A percentile compares a stretch with the other conserved stretches of the same genome.
phyloP scores from a whole-genome alignment of 2,113 vertebrate genomes.

The Mormoops blainvillei region DNA sequence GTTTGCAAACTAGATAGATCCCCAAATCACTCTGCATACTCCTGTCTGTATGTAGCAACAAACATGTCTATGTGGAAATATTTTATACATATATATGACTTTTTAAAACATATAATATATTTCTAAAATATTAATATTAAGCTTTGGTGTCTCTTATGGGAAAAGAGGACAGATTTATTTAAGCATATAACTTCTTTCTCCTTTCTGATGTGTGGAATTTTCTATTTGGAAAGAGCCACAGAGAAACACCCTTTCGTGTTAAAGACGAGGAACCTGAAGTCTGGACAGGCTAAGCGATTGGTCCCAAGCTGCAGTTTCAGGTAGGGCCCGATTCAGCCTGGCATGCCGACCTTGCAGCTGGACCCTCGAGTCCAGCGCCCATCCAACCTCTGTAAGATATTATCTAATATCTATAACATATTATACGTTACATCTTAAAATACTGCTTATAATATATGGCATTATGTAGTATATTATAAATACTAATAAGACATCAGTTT shows the following conservation, averaged over 20 bases:
- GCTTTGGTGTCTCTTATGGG: neutral
- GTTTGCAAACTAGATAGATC: neutral
- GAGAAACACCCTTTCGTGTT: neutral
- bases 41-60: neutral
- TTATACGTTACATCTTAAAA: neutral
- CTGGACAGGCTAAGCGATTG: neutral
- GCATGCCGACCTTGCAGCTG: rapidly evolving
- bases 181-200: neutral
- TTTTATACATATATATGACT: neutral
- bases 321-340: neutral
- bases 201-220: neutral
- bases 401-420: neutral
- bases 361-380: neutral
- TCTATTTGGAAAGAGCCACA: neutral
- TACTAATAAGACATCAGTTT: neutral
- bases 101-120: too few species aligned
- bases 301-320: neutral
- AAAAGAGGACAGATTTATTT: neutral
- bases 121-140: neutral
- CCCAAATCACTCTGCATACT: neutral
- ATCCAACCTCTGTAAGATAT: neutral
- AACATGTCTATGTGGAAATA: neutral
- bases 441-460: neutral
- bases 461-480: neutral
- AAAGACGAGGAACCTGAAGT: neutral